Evolutionary conservation across 2,113 vertebrate species (phyloP), one percentile per base, ranked within the genome.

Genomic region (Scomber colias): DNA sequence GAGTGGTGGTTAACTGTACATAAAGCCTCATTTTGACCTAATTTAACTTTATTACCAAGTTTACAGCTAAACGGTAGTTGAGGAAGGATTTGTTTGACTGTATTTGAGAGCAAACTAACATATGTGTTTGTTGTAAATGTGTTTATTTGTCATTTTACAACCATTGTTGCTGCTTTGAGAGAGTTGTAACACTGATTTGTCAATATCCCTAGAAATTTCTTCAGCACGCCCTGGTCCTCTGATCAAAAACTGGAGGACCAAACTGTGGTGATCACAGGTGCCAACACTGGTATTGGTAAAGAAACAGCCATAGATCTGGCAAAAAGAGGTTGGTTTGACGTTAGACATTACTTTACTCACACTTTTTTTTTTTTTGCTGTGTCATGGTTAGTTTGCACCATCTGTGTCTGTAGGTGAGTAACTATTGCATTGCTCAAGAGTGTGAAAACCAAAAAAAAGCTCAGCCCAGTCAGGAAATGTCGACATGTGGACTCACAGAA

Each of bases 211-310:
- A 95, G 94, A 83, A 93, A 84, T 35, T 11, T 82, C 2, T 94
- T 94, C 81, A 81, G 92, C 40, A 0, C 62, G 10, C 3, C 81
- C 11, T 95, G 95, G 95, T 90, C 93, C 16, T 94, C 88, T 44
- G 16, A 50, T 27, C 85, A 27, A 2, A 88, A 19, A 27, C 87
- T 95, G 0, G 84, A 90, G 0, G 93, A 66, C 11, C 91, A 89
- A 78, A 95, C 94, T 11, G 94, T 89, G 51, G 0, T 95, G 19
- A 95, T 95, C 57, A 95, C 95, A 7, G 95, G 95, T 0, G 93
- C 94, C 13, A 95, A 95, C 83, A 89, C 94, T 1, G 95, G 95
- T 0, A 95, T 95, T 27, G 95, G 95, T 17, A 95, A 94, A 84
- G 91, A 94, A 55, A 89, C 95, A 2, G 94, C 95, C 54, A 83